phyloP scores from a whole-genome alignment of 2,797 vertebrate genomes.

The Sebastes hopkinsi region DNA sequence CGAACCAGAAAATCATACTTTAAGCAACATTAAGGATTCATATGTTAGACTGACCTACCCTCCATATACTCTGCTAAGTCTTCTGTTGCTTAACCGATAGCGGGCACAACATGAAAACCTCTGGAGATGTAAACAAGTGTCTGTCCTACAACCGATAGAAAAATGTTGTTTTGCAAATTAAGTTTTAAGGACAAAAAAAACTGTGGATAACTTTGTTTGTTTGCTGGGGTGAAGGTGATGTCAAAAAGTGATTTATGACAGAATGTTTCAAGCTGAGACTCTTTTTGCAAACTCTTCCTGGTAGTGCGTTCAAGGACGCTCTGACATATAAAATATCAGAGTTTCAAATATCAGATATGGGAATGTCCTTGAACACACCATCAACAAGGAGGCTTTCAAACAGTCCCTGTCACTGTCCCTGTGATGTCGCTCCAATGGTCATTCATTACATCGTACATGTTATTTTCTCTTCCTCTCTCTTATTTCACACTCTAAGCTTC shows the following conservation, averaged over 20 bases:
- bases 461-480: not conserved
- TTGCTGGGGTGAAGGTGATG: not conserved
- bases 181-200: not conserved
- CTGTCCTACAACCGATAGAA: not conserved
- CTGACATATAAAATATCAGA: not conserved
- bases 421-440: not conserved
- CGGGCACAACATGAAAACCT: not conserved
- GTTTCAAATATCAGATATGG: not conserved
- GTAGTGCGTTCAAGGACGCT: not conserved
- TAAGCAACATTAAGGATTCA: not conserved
- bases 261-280: not conserved
- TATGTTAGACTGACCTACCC: not conserved
- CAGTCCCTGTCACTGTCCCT: not conserved
- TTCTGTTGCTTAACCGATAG: not conserved
- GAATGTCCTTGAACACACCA: not conserved
- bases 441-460: not conserved
- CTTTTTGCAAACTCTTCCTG: not conserved
- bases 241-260: not conserved
- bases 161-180: too few relatives aligned
- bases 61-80: not conserved
- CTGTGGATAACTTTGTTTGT: not conserved
- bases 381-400: not conserved
- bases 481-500: not conserved
- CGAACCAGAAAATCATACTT: not conserved
- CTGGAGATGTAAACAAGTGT: not conserved